Conservation (phyloP, 1,140 invertebrate species). For the Eurosta solidaginis region DNA sequence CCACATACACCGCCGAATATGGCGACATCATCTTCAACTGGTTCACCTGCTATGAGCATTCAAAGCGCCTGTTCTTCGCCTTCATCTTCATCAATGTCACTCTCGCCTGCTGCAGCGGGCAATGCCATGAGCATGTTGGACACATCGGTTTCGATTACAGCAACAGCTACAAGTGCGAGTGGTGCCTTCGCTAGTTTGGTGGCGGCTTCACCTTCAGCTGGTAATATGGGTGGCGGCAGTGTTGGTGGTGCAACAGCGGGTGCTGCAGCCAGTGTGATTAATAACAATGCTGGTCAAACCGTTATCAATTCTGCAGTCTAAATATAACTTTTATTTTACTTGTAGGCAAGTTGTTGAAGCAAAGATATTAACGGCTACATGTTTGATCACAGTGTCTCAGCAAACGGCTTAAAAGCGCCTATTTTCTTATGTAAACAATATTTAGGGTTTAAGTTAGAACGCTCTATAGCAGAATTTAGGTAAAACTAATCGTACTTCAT, state of each 20-base stretch:
- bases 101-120: constrained; percentile 50
- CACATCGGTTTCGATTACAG: constrained; percentile 48
- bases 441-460: too few species aligned
- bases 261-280: constrained; percentile 34
- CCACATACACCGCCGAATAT: constrained; percentile 53
- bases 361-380: too few species aligned
- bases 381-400: too few species aligned
- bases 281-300: constrained; percentile 42
- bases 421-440: too few species aligned
- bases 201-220: constrained; percentile 14
- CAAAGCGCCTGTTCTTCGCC: constrained; percentile 56
- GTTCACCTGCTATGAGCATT: constrained; percentile 54
- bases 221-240: too few species aligned
- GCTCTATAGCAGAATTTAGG: too few species aligned
- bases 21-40: constrained; percentile 45
- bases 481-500: too few species aligned
- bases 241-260: constrained; percentile 37
- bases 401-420: too few species aligned
- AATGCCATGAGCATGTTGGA: constrained; percentile 34
- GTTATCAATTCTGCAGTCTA: constrained; percentile 57
- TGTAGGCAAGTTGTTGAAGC: too few species aligned
- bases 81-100: constrained; percentile 53
- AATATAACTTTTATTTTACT: constrained; percentile 17
- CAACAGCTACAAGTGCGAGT: constrained; percentile 45
- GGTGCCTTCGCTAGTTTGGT: constrained; percentile 44